Conservation (phyloP, 1,140 invertebrate species). For the Bombyx mandarina region DNA sequence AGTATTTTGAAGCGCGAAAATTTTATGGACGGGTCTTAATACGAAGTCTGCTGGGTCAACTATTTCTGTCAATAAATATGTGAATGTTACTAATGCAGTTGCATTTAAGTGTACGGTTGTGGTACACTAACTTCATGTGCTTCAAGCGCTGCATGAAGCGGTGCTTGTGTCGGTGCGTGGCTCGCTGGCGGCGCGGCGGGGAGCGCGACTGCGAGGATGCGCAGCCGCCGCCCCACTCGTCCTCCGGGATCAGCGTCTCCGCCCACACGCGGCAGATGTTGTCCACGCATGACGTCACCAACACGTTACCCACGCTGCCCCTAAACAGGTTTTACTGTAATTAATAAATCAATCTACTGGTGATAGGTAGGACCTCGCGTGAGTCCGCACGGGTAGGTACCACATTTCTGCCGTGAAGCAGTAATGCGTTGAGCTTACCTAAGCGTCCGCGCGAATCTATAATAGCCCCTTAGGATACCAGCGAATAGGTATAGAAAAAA, state of each 20-base stretch:
- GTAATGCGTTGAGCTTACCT: no score
- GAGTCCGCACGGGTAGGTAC: no score
- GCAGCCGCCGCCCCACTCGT: conserved; percentile 76
- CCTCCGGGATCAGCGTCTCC: conserved; percentile 96
- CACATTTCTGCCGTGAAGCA: no score
- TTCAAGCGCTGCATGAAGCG: conserved; percentile 96
- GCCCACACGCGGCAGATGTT: conserved; percentile 99
- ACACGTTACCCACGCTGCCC: conserved; percentile 96
- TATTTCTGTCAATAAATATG: no score
- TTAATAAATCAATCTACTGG: not conserved
- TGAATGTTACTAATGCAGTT: not conserved
- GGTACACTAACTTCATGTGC: conserved; percentile 78
- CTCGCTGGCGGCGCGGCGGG: conserved; percentile 63
- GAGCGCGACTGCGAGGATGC: conserved; percentile 46
- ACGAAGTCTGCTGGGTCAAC: no score
- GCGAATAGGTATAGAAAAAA: no score
- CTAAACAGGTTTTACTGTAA: conserved; percentile 59
- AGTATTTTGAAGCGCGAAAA: no score
- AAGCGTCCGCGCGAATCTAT: no score
- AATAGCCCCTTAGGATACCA: no score
- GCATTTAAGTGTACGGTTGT: not conserved
- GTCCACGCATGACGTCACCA: conserved; percentile 97
- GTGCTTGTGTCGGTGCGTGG: conserved; percentile 95
- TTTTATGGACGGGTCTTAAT: no score
- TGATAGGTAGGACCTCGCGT: no score